Percentiles rank a stretch among this genome's conserved stretches.
Evolutionary conservation across 2,888 invertebrate genomes (phyloP).

Genomic region (Eupithecia tripunctaria): DNA sequence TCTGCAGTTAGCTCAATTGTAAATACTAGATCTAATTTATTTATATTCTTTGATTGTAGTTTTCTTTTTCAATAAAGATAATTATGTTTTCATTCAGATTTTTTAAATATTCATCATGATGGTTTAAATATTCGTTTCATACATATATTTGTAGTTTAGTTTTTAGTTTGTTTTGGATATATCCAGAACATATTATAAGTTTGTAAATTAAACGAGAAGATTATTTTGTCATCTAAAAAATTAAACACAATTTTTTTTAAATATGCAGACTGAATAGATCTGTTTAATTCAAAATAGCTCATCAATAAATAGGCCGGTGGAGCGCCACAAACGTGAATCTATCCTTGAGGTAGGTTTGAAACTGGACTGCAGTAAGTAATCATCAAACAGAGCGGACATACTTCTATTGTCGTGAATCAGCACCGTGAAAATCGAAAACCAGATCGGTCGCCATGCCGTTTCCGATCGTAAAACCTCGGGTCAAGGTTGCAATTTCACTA

Average conservation of each 20-base stretch:
- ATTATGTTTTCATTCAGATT: not conserved
- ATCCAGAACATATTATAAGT: no score
- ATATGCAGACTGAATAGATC: not conserved
- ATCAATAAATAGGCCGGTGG: not conserved
- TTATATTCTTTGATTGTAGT: no score
- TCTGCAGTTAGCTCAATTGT: no score
- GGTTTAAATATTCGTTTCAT: no score
- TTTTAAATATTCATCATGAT: no score
- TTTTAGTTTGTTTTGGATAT: no score
- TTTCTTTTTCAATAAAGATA: no score
- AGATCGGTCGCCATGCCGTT: constrained; percentile 53
- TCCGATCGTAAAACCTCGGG: constrained; percentile 60
- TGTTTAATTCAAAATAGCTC: not conserved
- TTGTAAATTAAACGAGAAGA: not conserved
- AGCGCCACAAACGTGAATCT: constrained; percentile 32
- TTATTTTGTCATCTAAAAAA: not conserved
- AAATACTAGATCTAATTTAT: no score
- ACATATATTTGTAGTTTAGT: no score
- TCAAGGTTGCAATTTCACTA: constrained; percentile 74
- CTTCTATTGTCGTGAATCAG: constrained; percentile 78
- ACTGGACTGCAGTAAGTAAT: constrained; percentile 68
- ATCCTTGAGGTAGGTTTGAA: constrained; percentile 80
- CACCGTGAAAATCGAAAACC: constrained; percentile 84
- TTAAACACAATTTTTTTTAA: no score
- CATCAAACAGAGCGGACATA: constrained; percentile 73